phyloP scores from a whole-genome alignment of 2,797 vertebrate species.

The Catharus ustulatus region DNA sequence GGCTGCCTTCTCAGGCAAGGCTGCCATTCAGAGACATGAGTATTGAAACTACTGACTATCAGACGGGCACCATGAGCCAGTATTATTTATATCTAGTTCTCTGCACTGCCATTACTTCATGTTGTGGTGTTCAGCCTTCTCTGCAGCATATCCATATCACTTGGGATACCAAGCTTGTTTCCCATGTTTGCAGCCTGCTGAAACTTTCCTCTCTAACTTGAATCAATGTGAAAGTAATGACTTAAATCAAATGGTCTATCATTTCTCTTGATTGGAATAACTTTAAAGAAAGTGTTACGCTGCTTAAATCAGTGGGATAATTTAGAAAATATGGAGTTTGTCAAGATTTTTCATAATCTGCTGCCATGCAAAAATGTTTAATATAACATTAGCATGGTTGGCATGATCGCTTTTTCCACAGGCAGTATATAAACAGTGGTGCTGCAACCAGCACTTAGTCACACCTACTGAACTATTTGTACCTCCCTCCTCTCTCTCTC shows the following conservation, averaged over 20 bases:
- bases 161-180: not conserved
- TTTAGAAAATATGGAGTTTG: not conserved
- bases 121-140: not conserved
- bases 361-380: not conserved
- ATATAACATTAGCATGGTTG: not conserved
- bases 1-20: not conserved
- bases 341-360: not conserved
- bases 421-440: not conserved
- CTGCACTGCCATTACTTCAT: not conserved
- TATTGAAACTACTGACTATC: not conserved
- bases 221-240: not conserved
- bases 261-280: not conserved
- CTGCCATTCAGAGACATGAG: fast-evolving
- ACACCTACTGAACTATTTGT: not conserved
- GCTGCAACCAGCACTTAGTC: not conserved
- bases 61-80: not conserved
- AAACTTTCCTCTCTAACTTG: not conserved
- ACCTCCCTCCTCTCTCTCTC: not conserved
- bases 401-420: not conserved
- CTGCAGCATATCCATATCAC: not conserved
- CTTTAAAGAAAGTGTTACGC: not conserved
- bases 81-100: not conserved
- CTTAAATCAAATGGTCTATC: not conserved
- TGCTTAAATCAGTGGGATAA: not conserved
- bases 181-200: not conserved